These are phyloP conservation scores for Protula sp. DNA, from an alignment of 2,888 invertebrate genomes.

Conservation along the genomic window DNA sequence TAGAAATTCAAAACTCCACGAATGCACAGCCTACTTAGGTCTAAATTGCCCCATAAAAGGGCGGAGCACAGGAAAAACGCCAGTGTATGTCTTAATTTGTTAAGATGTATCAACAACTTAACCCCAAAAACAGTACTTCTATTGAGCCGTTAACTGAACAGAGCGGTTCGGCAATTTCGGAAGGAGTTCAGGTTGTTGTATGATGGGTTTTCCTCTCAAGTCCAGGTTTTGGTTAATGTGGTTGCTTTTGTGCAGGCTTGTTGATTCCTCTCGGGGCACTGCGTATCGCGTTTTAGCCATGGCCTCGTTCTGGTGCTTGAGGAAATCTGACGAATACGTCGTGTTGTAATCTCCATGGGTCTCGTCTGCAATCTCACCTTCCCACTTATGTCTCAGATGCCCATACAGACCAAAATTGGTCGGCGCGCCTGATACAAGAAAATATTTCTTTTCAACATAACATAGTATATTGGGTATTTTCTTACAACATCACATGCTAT, in stretches of 20 bases:
- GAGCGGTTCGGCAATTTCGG: no score
- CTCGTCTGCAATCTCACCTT: conserved; percentile 29
- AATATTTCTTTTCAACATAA: no score
- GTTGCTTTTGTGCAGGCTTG: conserved; percentile 38
- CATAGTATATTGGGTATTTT: no score
- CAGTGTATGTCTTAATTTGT: no score
- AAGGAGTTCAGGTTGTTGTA: conserved; percentile 33
- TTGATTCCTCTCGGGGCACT: conserved; percentile 34
- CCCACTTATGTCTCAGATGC: conserved; percentile 29
- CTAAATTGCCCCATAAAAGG: no score
- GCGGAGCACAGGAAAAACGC: no score
- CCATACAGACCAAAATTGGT: conserved; percentile 43
- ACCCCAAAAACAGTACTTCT: no score
- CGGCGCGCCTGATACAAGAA: conserved; percentile 31
- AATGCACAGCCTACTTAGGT: no score
- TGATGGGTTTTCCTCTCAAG: conserved; percentile 27
- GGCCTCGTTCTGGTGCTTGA: conserved; percentile 1
- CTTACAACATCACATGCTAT: no score
- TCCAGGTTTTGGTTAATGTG: conserved; percentile 40
- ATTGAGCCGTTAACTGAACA: no score
- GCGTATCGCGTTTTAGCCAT: conserved; percentile 30
- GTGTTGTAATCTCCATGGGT: conserved; percentile 33
- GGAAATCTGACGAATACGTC: conserved; percentile 19
- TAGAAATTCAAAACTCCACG: no score
- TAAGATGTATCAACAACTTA: no score